These are phyloP conservation scores for Pelusios castaneus DNA, from an alignment of 2,113 vertebrate species.

Conservation along the genomic window DNA sequence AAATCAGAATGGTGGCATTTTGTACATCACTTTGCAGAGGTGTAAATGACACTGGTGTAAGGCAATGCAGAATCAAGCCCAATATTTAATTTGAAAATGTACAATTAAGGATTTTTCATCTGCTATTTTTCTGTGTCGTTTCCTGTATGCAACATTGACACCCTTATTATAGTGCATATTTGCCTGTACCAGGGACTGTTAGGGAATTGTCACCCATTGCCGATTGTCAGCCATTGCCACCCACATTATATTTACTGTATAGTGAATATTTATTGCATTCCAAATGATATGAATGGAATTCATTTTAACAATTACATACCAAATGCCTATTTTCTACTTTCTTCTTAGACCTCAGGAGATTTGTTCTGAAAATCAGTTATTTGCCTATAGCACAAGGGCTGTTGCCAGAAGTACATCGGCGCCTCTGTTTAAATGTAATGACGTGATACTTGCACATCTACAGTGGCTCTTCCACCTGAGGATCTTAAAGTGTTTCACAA, in stretches of 20 bases:
- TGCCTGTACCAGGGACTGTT: not conserved
- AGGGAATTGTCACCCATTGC: not conserved
- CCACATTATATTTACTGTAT: too few species aligned
- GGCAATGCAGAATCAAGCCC: not conserved
- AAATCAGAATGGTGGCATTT: not conserved
- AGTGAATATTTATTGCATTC: not conserved
- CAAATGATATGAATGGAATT: not conserved
- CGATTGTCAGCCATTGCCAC: too few species aligned
- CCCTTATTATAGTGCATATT: not conserved
- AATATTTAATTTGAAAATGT: not conserved
- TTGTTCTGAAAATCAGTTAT: accelerated
- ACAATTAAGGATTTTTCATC: not conserved
- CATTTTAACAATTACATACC: not conserved
- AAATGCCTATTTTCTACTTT: too few species aligned
- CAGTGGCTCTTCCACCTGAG: not conserved
- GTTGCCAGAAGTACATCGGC: not conserved
- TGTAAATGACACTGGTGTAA: too few species aligned
- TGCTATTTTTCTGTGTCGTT: not conserved
- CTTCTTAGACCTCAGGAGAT: too few species aligned
- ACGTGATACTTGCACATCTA: not conserved
- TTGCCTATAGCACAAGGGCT: not conserved
- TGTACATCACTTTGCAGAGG: too few species aligned
- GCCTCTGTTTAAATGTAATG: too few species aligned
- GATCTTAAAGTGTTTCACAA: not conserved
- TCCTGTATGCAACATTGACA: not conserved